phyloP scores from a whole-genome alignment of 2,888 invertebrate genomes.

The Ornithoptera priamus region DNA sequence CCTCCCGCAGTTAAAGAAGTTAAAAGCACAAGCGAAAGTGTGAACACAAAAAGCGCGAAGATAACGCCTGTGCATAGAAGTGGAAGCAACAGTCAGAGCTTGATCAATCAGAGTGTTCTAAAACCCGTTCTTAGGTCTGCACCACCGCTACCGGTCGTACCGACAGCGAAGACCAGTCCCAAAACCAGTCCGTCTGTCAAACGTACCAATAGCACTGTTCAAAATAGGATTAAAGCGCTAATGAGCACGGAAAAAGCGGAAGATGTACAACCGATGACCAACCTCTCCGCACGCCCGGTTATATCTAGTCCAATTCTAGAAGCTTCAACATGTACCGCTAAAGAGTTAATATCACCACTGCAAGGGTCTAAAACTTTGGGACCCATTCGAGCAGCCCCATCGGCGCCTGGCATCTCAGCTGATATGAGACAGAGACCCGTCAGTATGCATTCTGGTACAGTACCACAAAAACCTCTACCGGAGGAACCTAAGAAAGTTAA shows the following conservation, averaged over 20 bases:
- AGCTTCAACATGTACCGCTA: constrained; percentile 89
- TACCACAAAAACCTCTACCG: constrained; percentile 67
- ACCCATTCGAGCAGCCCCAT: constrained; percentile 82
- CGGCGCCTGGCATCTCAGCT: constrained; percentile 58
- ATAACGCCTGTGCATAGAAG: constrained; percentile 74
- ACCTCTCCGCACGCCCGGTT: constrained; percentile 86
- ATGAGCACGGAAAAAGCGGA: constrained; percentile 68
- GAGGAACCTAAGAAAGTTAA: constrained; percentile 78
- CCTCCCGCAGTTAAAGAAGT: constrained; percentile 32
- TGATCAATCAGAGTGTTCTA: constrained; percentile 56
- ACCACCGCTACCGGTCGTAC: constrained; percentile 83
- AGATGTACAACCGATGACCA: constrained; percentile 59
- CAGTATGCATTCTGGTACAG: constrained; percentile 68
- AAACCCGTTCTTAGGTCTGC: constrained; percentile 79
- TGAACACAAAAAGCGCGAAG: constrained; percentile 73
- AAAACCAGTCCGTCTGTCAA: constrained; percentile 66
- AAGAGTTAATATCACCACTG: constrained; percentile 84
- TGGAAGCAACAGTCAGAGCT: constrained; percentile 62
- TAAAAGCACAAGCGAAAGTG: constrained; percentile 35
- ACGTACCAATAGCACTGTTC: constrained; percentile 65
- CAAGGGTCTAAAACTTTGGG: constrained; percentile 81
- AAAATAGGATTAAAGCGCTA: constrained; percentile 70
- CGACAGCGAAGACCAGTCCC: constrained; percentile 57
- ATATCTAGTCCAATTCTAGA: constrained; percentile 91
- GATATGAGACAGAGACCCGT: constrained; percentile 74